phyloP scores from a whole-genome alignment of 2,113 vertebrate species.

The Sylvia atricapilla region DNA sequence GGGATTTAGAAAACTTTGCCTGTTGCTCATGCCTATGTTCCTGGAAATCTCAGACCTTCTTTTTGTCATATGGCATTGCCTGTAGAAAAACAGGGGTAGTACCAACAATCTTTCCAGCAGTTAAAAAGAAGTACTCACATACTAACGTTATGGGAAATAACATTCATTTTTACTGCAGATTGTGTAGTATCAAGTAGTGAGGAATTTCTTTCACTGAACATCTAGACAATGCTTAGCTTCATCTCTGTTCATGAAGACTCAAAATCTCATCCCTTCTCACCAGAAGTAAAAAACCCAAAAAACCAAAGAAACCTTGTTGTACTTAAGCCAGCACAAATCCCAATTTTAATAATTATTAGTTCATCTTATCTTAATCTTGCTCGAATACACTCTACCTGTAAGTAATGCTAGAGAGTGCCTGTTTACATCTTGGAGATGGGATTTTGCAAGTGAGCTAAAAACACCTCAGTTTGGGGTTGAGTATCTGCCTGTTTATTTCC shows the following conservation, averaged over 20 bases:
- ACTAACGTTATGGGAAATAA: background rate
- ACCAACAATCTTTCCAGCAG: background rate
- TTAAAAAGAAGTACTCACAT: background rate
- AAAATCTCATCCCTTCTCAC: background rate
- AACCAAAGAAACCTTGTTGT: background rate
- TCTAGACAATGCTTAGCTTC: background rate
- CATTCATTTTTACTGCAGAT: background rate
- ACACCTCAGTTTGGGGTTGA: too few relatives aligned
- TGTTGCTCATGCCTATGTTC: background rate
- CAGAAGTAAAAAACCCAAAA: background rate
- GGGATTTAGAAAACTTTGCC: background rate
- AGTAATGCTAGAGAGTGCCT: background rate
- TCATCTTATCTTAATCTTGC: background rate
- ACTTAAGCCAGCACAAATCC: background rate
- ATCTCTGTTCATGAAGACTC: background rate
- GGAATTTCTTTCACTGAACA: background rate
- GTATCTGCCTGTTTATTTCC: background rate
- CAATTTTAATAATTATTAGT: background rate
- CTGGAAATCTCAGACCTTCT: background rate
- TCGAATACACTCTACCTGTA: background rate
- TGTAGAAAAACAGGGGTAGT: background rate
- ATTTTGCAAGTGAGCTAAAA: background rate
- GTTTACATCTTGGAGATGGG: fast-evolving
- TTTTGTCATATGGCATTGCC: background rate
- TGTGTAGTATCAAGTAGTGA: fast-evolving